Evolutionary conservation across 2,888 invertebrate genomes (phyloP), one percentile per base, ranked within the genome.

Genomic region (Cremastobaeus sp.): DNA sequence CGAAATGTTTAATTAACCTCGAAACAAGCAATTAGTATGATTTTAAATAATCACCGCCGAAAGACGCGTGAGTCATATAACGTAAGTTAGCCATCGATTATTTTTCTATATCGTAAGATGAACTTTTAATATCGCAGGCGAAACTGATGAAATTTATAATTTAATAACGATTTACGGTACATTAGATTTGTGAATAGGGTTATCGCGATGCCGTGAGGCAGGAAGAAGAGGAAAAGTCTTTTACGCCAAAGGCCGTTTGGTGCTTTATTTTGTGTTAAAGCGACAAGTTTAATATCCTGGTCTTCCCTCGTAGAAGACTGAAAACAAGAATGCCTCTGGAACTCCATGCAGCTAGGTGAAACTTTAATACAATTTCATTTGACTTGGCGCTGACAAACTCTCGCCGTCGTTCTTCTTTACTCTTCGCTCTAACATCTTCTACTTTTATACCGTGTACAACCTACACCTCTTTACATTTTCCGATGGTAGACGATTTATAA

Each of bases 281-380:
- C 85, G 86, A 86, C 86, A 87, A 86, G 86, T 86, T 87, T 87
- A 87, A 87, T 87, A 86, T 86, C 84, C 70, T 54, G 66, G 59
- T 60, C 48, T 70, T 48, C 64, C 57, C 71, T 60, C 45, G 39
- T 21, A 59, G 28, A 68, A 64, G 57, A 60, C 37, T 30, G 57
- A 39, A 69, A 54, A 68, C 55, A 60, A 65, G 60, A 76, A 77
- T 71, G 77, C 69, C 59, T 69, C 71, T 45, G 48, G 60, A 62
- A 74, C 65, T 76, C 55, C 48, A 68, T 28, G 64, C 78, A 77
- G 73, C 79, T 83, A 84, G 84, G 84, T 86, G 83, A 86, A 86
- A 87, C 85, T 87, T 86, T 86, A 87, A 87, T 86, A 86, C 86
- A 87, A 87, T 87, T 86, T 87, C 86, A 86, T 87, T 86, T 86